phyloP scores from a whole-genome alignment of 2,113 vertebrate genomes.

The Fukomys damarensis region DNA sequence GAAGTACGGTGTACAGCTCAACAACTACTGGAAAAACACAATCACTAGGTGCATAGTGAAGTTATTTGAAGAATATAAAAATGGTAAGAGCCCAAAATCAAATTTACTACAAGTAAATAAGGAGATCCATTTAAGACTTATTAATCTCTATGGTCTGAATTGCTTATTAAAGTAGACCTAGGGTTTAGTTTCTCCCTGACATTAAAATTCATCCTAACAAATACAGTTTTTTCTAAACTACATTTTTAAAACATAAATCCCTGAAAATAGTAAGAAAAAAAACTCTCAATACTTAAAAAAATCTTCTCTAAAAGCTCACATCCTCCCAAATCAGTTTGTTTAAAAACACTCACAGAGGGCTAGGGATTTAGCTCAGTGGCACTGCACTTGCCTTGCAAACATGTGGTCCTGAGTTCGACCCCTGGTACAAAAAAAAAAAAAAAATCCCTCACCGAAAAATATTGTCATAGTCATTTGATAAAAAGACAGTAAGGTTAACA shows the following conservation, averaged over 20 bases:
- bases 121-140: neutral
- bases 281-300: neutral
- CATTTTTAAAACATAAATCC: neutral
- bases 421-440: too few species aligned
- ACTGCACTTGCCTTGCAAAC: too few species aligned
- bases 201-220: neutral
- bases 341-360: neutral
- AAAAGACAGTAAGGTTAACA: neutral
- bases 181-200: neutral
- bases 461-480: neutral
- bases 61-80: neutral
- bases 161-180: neutral
- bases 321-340: neutral
- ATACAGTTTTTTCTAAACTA: neutral
- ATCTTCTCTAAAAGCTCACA: neutral
- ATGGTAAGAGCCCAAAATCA: neutral
- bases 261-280: neutral
- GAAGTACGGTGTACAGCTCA: neutral
- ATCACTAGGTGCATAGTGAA: neutral
- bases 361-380: too few species aligned
- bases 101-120: conserved; percentile 16
- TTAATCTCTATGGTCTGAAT: neutral
- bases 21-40: neutral
- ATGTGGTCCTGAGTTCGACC: too few species aligned
- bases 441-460: neutral